phyloP scores from a whole-genome alignment of 1,140 invertebrate species.

The Drosophila funebris region DNA sequence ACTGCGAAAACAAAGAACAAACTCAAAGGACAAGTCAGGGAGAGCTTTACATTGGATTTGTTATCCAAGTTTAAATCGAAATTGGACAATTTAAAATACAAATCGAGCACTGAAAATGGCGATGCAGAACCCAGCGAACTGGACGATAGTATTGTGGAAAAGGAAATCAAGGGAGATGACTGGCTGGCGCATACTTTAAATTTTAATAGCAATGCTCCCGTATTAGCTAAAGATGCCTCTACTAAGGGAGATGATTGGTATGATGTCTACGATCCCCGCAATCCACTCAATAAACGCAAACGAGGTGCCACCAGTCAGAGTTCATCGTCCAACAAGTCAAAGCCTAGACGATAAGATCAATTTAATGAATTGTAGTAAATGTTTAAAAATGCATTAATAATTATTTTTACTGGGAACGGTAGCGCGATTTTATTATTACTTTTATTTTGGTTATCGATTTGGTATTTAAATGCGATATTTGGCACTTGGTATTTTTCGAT shows the following conservation, averaged over 20 bases:
- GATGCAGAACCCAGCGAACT: conserved; percentile 22
- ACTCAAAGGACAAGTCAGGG: conserved; percentile 88
- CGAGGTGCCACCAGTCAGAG: conserved; percentile 85
- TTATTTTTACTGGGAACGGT: background rate
- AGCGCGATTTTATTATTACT: background rate
- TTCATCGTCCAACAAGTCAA: conserved; percentile 35
- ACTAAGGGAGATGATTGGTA: conserved; percentile 97
- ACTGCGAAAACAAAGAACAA: conserved; percentile 87
- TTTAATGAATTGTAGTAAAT: background rate
- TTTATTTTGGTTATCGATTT: background rate
- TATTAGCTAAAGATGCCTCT: conserved; percentile 97
- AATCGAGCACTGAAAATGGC: conserved; percentile 77
- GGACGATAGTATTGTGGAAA: conserved; percentile 70
- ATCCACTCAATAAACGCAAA: conserved; percentile 96
- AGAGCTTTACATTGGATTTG: conserved; percentile 90
- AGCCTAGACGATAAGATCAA: conserved; percentile 32
- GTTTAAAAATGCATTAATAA: background rate
- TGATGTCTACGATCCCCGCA: conserved; percentile 97
- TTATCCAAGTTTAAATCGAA: conserved; percentile 93
- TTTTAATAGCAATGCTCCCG: conserved; percentile 90
- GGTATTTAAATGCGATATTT: background rate
- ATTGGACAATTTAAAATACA: conserved; percentile 88
- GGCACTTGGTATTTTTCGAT: conserved; percentile 16
- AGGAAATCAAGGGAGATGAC: conserved; percentile 85
- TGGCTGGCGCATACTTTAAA: conserved; percentile 92